phyloP scores from a whole-genome alignment of 1,140 invertebrate genomes.

The Homalodisca vitripennis region DNA sequence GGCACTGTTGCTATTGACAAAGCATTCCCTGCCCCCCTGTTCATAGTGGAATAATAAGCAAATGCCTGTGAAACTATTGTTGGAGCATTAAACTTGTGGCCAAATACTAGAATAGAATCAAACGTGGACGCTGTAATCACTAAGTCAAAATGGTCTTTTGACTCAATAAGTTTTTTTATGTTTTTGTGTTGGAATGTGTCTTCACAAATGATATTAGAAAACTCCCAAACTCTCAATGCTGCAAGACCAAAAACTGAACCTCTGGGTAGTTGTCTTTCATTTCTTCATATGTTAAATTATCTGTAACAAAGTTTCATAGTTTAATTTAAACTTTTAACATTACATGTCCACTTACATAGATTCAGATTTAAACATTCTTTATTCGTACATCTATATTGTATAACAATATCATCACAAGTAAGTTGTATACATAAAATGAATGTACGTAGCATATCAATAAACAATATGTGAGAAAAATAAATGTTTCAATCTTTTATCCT shows the following conservation, averaged over 20 bases:
- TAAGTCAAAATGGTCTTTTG: conserved; percentile 42
- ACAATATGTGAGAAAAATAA: no score
- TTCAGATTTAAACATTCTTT: no score
- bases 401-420: no score
- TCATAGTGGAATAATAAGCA: neutral
- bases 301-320: no score
- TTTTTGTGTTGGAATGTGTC: conserved; percentile 14
- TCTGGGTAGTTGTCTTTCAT: neutral
- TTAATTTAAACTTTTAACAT: no score
- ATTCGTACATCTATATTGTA: no score
- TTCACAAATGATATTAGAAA: conserved; percentile 2
- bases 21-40: conserved; percentile 27
- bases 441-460: no score
- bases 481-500: no score
- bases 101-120: conserved; percentile 43
- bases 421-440: no score
- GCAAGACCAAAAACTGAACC: conserved; percentile 1
- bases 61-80: conserved; percentile 36
- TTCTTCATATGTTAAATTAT: conserved; percentile 8
- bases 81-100: conserved; percentile 43
- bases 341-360: no score
- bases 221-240: neutral
- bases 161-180: conserved; percentile 22
- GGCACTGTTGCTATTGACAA: conserved; percentile 52
- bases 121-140: conserved; percentile 43